phyloP scores from a whole-genome alignment of 2,113 vertebrate species.

The Empidonax alnorum region DNA sequence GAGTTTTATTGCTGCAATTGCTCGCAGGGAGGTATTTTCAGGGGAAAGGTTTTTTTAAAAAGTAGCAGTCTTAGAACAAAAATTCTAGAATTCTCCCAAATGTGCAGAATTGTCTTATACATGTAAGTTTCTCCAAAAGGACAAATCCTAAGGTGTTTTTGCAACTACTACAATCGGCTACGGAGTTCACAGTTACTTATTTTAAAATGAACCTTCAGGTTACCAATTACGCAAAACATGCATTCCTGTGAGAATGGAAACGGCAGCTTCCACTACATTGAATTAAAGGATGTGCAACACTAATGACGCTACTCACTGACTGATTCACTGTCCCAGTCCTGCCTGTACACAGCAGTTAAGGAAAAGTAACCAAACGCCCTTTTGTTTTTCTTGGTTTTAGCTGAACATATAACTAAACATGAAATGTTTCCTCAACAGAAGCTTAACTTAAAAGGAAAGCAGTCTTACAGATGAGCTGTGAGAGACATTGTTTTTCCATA shows the following conservation, averaged over 20 bases:
- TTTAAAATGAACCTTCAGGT: background rate
- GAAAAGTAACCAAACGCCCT: background rate
- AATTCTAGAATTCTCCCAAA: background rate
- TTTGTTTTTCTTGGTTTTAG: background rate
- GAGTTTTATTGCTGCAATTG: background rate
- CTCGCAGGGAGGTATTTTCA: background rate
- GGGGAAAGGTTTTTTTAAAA: background rate
- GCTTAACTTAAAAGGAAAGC: background rate
- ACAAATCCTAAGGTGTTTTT: background rate
- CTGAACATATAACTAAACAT: accelerated
- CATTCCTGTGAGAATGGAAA: background rate
- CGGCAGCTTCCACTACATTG: background rate
- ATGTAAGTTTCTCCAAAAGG: background rate
- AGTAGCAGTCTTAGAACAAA: background rate
- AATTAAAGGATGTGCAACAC: background rate
- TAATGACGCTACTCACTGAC: background rate
- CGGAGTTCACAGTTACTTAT: background rate
- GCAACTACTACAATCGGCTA: background rate
- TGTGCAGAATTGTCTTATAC: background rate
- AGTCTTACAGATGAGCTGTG: background rate
- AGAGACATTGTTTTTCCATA: background rate
- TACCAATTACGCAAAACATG: accelerated
- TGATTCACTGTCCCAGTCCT: background rate
- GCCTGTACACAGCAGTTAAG: accelerated
- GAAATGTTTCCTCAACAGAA: background rate